phyloP scores from a whole-genome alignment of 2,113 vertebrate genomes.

The Vidua macroura region DNA sequence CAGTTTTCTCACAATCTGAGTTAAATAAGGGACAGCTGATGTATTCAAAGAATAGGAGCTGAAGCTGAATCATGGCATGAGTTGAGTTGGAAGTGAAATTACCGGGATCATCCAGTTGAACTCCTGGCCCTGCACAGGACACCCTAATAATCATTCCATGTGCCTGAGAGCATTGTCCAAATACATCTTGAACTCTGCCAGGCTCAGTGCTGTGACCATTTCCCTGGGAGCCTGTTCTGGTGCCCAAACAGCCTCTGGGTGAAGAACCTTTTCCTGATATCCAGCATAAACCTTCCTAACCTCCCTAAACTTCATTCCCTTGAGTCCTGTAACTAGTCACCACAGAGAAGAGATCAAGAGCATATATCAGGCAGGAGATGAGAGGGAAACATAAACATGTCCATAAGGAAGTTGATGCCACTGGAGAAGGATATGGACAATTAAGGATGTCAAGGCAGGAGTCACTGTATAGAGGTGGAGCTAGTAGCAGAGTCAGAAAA shows the following conservation, averaged over 20 bases:
- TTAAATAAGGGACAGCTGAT: background rate
- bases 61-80: background rate
- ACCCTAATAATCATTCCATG: too few relatives aligned
- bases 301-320: background rate
- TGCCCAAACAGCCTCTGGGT: background rate
- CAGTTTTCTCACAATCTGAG: background rate
- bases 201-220: accelerated
- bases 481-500: background rate
- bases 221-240: too few relatives aligned
- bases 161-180: background rate
- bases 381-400: background rate
- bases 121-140: background rate
- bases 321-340: background rate
- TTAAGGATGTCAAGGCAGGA: background rate
- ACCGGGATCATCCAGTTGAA: background rate
- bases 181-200: too few relatives aligned
- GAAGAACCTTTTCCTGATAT: background rate
- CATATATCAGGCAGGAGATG: background rate
- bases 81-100: background rate
- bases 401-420: background rate
- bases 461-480: background rate
- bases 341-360: background rate
- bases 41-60: background rate
- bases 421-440: background rate
- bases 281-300: background rate